A percentile compares a stretch with the other conserved stretches of the same genome.
phyloP scores from a whole-genome alignment of 2,888 invertebrate genomes.

The Arctia plantaginis region DNA sequence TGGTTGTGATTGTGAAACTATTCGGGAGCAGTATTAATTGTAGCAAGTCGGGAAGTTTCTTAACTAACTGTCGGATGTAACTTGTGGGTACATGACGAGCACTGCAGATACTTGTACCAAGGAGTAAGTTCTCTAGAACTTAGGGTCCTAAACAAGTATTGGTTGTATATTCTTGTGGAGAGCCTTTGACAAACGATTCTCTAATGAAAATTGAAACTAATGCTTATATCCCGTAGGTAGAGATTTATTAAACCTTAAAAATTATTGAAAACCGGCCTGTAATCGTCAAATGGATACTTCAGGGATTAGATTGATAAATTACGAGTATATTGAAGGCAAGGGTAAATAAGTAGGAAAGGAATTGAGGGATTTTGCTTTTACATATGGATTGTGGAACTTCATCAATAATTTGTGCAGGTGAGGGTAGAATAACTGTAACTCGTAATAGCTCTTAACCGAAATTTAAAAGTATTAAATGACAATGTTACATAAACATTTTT shows the following conservation, averaged over 20 bases:
- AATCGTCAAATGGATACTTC: not conserved
- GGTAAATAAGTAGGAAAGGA: not conserved
- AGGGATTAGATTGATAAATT: not conserved
- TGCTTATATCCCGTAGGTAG: not conserved
- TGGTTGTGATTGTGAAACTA: constrained; percentile 22
- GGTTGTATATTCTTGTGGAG: not conserved
- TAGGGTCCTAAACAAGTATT: not conserved
- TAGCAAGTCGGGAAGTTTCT: constrained; percentile 37
- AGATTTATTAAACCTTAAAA: not conserved
- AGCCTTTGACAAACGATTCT: not conserved
- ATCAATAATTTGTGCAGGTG: too few species aligned
- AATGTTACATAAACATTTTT: too few species aligned
- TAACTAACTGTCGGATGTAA: constrained; percentile 33
- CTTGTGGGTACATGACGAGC: constrained; percentile 19
- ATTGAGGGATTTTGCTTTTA: not conserved
- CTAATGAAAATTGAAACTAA: not conserved
- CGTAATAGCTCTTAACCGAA: too few species aligned
- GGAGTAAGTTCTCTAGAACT: constrained; percentile 2
- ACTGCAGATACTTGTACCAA: constrained; percentile 5
- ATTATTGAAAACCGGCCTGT: not conserved
- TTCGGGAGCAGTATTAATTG: constrained; percentile 28
- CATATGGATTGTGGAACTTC: too few species aligned
- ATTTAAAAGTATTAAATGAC: too few species aligned
- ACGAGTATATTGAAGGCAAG: not conserved
- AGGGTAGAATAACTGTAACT: too few species aligned